Conservation (phyloP, 2,113 vertebrate species). For the Amia ocellicauda region DNA sequence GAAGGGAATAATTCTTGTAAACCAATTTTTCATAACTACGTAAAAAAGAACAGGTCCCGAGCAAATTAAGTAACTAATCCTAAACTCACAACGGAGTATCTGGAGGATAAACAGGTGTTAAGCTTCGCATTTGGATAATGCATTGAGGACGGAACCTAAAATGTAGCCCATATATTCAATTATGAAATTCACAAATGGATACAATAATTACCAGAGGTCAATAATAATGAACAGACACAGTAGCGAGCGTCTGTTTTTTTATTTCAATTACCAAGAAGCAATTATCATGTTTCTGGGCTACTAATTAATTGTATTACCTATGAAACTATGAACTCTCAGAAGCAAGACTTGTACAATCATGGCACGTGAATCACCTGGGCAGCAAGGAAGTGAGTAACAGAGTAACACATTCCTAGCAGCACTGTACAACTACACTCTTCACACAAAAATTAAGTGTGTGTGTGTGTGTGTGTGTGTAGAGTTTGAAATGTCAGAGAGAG, state of each 20-base stretch:
- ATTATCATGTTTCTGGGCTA: constrained; percentile 55
- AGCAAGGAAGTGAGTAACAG: too few species aligned
- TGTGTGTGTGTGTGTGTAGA: constrained; percentile 4
- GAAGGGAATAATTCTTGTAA: background rate
- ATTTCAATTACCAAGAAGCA: constrained; percentile 59
- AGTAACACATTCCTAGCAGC: too few species aligned
- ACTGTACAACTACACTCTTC: too few species aligned
- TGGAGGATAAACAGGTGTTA: constrained; percentile 1
- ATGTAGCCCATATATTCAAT: constrained; percentile 48
- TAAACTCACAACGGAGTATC: background rate
- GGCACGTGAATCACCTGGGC: background rate
- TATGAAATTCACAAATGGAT: constrained; percentile 71
- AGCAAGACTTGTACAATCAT: background rate
- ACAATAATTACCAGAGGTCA: constrained; percentile 68
- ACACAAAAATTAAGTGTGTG: constrained; percentile 8
- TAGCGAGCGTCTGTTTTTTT: constrained; percentile 64
- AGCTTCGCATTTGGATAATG: background rate
- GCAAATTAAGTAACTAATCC: background rate
- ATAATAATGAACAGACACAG: constrained; percentile 54
- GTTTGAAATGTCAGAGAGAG: background rate
- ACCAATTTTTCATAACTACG: background rate
- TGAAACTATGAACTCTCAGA: too few species aligned
- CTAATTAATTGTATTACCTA: constrained; percentile 64
- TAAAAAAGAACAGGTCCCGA: background rate
- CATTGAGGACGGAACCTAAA: background rate